Conservation (phyloP, 2,888 invertebrate species). For the Empis livida region DNA sequence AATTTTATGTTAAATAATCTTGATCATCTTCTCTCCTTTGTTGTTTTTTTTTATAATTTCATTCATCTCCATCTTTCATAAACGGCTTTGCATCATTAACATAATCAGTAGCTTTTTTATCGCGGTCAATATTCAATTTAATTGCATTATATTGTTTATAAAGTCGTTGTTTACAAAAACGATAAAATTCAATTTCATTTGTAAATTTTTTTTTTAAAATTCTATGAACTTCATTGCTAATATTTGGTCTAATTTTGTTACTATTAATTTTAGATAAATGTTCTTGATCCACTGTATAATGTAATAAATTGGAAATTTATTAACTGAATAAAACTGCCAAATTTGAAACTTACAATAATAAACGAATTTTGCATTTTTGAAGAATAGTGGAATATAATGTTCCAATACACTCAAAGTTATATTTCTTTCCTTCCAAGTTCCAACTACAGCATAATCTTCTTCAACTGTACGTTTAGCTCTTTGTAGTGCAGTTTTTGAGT, state of each 20-base stretch:
- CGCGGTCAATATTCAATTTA: constrained; percentile 20
- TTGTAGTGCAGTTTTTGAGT: constrained; percentile 66
- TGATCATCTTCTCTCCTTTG: constrained; percentile 37
- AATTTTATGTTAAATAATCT: too few relatives aligned
- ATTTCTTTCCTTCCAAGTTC: constrained; percentile 77
- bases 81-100: background rate
- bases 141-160: constrained; percentile 66
- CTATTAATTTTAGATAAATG: constrained; percentile 3
- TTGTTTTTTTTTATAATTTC: constrained; percentile 55
- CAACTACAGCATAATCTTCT: constrained; percentile 76
- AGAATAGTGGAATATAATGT: constrained; percentile 71
- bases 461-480: constrained; percentile 75
- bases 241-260: constrained; percentile 5
- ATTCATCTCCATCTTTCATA: background rate
- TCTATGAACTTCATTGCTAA: constrained; percentile 65
- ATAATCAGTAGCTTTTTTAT: background rate
- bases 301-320: too few relatives aligned
- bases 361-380: constrained; percentile 57
- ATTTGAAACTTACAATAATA: constrained; percentile 57
- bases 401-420: constrained; percentile 71
- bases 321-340: too few relatives aligned
- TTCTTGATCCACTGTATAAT: constrained; percentile 4
- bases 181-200: constrained; percentile 79
- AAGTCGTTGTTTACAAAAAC: constrained; percentile 75
- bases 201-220: constrained; percentile 73